Evolutionary conservation across 2,113 vertebrate species (phyloP).

Genomic region (Nannospalax galili): DNA sequence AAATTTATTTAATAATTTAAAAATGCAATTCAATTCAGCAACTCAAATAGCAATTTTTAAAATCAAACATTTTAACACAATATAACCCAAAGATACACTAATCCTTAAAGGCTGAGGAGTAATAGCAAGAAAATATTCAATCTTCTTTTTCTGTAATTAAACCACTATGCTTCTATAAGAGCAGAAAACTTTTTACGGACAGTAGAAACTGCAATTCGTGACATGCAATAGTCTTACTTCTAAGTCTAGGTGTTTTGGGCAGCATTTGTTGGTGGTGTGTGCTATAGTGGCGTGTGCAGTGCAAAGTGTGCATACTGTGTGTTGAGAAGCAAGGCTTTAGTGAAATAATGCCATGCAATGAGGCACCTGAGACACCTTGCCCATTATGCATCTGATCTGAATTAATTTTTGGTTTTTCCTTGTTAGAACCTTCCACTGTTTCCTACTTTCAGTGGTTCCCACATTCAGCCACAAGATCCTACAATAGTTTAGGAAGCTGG

Average conservation of each 20-base stretch:
- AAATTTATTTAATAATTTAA: neutral
- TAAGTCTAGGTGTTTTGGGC: neutral
- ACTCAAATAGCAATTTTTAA: too few species aligned
- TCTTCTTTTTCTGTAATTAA: neutral
- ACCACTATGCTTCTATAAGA: neutral
- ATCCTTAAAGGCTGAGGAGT: neutral
- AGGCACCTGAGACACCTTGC: neutral
- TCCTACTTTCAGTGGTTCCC: neutral
- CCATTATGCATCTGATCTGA: neutral
- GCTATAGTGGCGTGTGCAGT: neutral
- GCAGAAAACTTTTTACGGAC: neutral
- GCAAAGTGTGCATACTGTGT: neutral
- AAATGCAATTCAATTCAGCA: neutral
- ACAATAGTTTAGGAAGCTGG: too few species aligned
- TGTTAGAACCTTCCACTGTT: neutral
- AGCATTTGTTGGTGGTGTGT: neutral
- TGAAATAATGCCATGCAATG: neutral
- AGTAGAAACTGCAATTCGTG: neutral
- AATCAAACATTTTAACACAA: neutral
- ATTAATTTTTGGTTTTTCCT: neutral
- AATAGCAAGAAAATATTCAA: neutral
- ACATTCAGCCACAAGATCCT: neutral
- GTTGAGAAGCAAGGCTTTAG: neutral
- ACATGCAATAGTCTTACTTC: neutral
- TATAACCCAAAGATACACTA: neutral